Percentiles rank a stretch among this genome's conserved stretches.
These are phyloP conservation scores for Oxystoma pomonae DNA, from an alignment of 2,888 invertebrate genomes.

Conservation along the genomic window DNA sequence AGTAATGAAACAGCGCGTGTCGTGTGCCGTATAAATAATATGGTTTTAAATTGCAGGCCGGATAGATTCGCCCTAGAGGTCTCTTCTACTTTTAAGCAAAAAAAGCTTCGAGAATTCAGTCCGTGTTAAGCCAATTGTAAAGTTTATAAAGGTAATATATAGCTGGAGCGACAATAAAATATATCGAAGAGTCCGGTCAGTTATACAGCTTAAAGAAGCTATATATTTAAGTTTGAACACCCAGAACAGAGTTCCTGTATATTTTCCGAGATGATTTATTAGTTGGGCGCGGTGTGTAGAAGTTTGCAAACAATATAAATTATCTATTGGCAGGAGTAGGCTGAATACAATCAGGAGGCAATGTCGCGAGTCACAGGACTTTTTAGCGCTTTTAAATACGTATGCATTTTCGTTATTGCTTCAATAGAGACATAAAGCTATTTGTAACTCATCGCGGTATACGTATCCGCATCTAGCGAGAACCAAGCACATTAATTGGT, in stretches of 20 bases:
- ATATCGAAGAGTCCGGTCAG: conserved; percentile 22
- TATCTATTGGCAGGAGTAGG: conserved; percentile 40
- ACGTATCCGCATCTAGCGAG: too few relatives aligned
- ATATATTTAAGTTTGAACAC: conserved; percentile 19
- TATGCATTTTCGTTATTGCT: too few relatives aligned
- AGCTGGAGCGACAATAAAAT: conserved; percentile 21
- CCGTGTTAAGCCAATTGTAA: conserved; percentile 25
- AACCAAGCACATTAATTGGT: too few relatives aligned
- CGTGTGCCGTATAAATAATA: not conserved
- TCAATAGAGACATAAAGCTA: too few relatives aligned
- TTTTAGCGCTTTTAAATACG: too few relatives aligned
- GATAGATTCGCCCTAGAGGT: not conserved
- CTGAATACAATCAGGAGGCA: conserved; percentile 35
- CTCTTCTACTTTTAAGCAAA: not conserved
- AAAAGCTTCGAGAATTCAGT: not conserved
- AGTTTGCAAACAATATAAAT: conserved; percentile 38
- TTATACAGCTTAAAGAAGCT: conserved; percentile 20
- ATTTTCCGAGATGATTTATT: conserved; percentile 31
- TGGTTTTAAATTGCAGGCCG: conserved; percentile 1
- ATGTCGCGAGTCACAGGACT: conserved; percentile 21
- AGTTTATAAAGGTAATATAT: conserved; percentile 21
- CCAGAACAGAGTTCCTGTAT: conserved; percentile 26
- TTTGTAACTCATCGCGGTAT: too few relatives aligned
- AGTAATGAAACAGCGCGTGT: not conserved
- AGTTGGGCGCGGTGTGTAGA: conserved; percentile 29